A percentile compares a stretch with the other conserved stretches of the same genome.
Evolutionary conservation across 37 sponge, comb jelly and placozoan species (phyloP).

Genomic region (Diacarnus erythraeanus): DNA sequence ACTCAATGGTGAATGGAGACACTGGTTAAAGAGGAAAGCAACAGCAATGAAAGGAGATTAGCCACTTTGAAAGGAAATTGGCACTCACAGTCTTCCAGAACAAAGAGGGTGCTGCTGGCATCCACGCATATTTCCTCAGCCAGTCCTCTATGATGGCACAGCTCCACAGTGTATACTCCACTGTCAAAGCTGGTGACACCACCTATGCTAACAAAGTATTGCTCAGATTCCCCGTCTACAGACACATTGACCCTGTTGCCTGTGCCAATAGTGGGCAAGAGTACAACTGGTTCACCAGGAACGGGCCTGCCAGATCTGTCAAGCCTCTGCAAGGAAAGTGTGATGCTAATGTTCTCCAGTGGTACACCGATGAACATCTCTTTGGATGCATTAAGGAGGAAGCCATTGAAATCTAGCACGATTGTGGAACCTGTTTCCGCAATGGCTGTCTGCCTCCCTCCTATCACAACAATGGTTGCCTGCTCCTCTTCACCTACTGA

Average conservation of each 20-base stretch:
- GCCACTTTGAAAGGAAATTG: too few species aligned
- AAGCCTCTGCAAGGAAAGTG: neutral
- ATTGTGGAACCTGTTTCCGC: neutral
- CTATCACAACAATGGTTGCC: neutral
- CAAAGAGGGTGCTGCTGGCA: neutral
- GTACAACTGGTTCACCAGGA: neutral
- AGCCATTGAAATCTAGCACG: neutral
- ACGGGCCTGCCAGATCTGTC: neutral
- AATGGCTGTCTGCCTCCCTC: neutral
- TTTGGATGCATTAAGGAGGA: neutral
- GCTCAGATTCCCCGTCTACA: neutral
- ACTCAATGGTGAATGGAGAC: neutral
- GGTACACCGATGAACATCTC: too few species aligned
- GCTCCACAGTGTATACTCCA: neutral
- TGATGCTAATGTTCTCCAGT: neutral
- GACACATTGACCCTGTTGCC: neutral
- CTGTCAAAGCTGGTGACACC: neutral
- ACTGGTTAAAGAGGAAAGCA: too few species aligned
- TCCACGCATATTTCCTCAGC: neutral
- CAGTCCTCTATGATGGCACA: neutral
- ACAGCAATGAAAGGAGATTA: too few species aligned
- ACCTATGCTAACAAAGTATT: neutral
- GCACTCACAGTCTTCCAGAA: neutral
- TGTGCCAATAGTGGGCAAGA: neutral
- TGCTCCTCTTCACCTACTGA: neutral